Conservation (phyloP, 2,113 vertebrate species). For the Sialia sialis region DNA sequence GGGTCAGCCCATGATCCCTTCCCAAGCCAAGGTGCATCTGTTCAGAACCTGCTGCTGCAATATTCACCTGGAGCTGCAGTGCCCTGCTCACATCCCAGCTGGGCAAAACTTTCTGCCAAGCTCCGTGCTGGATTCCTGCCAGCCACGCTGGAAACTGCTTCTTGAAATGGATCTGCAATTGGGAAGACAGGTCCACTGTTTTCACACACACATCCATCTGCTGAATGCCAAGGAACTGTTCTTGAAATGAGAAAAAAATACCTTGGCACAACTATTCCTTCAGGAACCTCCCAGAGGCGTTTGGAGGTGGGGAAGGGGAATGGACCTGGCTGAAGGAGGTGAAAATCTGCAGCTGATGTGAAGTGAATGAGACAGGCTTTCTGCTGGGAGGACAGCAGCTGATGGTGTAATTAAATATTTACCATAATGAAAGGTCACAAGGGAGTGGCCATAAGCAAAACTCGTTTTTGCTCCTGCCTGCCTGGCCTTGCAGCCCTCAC, state of each 20-base stretch:
- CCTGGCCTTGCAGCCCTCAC: not conserved
- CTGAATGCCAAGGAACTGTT: not conserved
- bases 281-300: not conserved
- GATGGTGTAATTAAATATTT: slow-evolving; percentile 12
- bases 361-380: not conserved
- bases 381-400: not conserved
- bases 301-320: not conserved
- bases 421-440: not conserved
- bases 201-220: not conserved
- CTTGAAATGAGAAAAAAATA: not conserved
- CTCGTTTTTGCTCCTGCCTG: not conserved
- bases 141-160: not conserved
- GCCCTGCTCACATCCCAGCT: not conserved
- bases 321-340: not conserved
- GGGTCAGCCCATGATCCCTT: not conserved
- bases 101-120: not conserved
- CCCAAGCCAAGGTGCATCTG: not conserved
- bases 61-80: not conserved
- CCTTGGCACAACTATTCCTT: not conserved
- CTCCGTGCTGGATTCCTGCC: not conserved
- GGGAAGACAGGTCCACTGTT: not conserved
- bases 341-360: not conserved
- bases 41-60: not conserved
- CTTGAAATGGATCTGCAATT: not conserved
- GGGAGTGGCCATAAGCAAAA: not conserved